Base-by-base conservation (phyloP, 2,888 invertebrate genomes). In the Sipha maydis region DNA sequence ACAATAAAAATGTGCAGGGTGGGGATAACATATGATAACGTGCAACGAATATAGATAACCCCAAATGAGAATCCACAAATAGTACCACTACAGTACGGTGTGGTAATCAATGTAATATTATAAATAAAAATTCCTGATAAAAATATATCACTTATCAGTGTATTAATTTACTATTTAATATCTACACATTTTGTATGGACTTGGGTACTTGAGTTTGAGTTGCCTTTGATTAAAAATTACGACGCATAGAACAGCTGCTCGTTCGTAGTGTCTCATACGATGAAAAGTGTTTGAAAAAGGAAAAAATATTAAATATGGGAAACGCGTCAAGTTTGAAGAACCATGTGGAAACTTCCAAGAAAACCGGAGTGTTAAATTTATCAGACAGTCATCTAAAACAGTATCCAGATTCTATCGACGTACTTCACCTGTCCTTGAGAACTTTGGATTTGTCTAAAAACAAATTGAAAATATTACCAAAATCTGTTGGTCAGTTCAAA, bases 381-480 rank as follows among this genome's bases (percentile, higher is more conserved):
- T 96, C 97, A 5, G 94, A 96, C 90, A 94, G 94, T 89, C 96
- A 96, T 91, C 93, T 99, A 85, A 96, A 96, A 90, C 95, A 96
- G 92, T 94, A 96, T 91, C 96, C 96, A 67, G 92, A 92, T 48
- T 95, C 95, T 90, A 92, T 97, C 31, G 93, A 93, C 90, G 93
- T 93, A 86, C 93, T 96, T 83, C 94, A 94, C 31, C 93, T 94
- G 90, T 92, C 95, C 83, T 92, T 99, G 89, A 94, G 99, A 90
- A 98, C 96, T 71, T 93, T 99, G 90, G 98, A 99, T 92, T 92
- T 99, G 85, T 98, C 98, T 0, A 95, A 97, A 90, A 99, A 99
- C 93, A 96, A 96, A 92, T 95, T 99, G 91, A 92, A 94, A 19
- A 90, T 90, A 17, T 90, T 95, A 31, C 94, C 94, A 3, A 90